Percentiles rank a stretch among this genome's conserved stretches.
These are phyloP conservation scores for Hydrotaea diabolus DNA, from an alignment of 2,888 invertebrate genomes.

Conservation along the genomic window DNA sequence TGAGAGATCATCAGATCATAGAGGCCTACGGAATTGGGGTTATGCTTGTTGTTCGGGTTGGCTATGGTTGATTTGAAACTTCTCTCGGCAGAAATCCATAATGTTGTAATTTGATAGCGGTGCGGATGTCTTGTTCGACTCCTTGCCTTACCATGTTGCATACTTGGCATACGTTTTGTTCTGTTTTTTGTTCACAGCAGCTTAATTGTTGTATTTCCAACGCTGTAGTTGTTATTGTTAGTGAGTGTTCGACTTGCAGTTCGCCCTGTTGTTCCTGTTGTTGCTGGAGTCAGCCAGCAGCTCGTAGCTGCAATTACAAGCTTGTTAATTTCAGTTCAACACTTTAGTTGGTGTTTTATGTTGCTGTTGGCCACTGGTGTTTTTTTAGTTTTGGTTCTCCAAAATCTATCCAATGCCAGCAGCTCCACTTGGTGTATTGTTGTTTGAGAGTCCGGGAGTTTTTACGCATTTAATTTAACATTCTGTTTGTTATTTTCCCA, in stretches of 20 bases:
- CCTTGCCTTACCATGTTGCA: not conserved
- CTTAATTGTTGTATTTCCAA: constrained; percentile 20
- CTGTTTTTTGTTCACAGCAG: constrained; percentile 12
- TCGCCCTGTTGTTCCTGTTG: not conserved
- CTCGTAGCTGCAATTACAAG: constrained; percentile 61
- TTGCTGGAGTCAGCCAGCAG: not conserved
- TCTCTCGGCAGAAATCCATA: too few relatives aligned
- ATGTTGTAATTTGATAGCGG: not conserved
- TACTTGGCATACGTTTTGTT: constrained; percentile 37
- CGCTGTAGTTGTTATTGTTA: not conserved
- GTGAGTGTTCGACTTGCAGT: not conserved
- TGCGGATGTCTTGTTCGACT: not conserved
- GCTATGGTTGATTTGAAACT: not conserved
- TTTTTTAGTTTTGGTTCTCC: not conserved
- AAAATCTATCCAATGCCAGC: constrained; percentile 1
- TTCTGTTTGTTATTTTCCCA: constrained; percentile 32
- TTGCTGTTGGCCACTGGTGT: not conserved
- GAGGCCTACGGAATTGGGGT: not conserved
- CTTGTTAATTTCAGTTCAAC: constrained; percentile 65
- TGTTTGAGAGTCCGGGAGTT: constrained; percentile 9
- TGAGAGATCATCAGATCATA: constrained; percentile 1
- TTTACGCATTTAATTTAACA: constrained; percentile 66
- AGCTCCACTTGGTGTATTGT: not conserved
- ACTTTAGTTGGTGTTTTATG: constrained; percentile 42
- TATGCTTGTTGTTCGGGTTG: not conserved